Percentiles rank a stretch among this genome's conserved stretches.
These are phyloP conservation scores for Alligator sinensis DNA, from an alignment of 2,113 vertebrate species.

Conservation along the genomic window DNA sequence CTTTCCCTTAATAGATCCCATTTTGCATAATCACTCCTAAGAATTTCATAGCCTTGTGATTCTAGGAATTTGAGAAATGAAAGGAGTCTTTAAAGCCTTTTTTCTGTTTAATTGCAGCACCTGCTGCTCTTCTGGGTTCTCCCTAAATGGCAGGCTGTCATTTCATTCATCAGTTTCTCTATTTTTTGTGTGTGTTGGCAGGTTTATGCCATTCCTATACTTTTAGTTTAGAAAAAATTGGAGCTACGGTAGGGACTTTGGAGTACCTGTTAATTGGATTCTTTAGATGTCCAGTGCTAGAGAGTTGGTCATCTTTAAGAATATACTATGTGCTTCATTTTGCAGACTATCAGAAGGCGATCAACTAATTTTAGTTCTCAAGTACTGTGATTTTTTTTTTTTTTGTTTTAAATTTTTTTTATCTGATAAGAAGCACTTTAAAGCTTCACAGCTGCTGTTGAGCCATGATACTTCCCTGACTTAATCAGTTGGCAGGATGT, in stretches of 20 bases:
- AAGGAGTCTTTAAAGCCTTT: neutral
- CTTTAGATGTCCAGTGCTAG: constrained; percentile 11
- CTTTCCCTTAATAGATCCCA: neutral
- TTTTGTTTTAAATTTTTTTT: constrained; percentile 6
- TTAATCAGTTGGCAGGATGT: neutral
- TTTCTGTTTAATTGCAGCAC: neutral
- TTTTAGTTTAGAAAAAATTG: neutral
- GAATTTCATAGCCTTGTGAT: neutral
- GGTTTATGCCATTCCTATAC: neutral
- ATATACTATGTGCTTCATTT: constrained; percentile 40
- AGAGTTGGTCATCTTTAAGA: constrained; percentile 51
- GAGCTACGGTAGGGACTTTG: neutral
- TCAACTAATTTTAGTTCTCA: constrained; percentile 54
- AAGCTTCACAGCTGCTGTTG: neutral
- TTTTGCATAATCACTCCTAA: neutral
- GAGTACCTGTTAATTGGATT: constrained; percentile 25
- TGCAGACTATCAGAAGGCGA: constrained; percentile 55
- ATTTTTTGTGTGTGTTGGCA: neutral
- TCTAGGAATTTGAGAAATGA: neutral
- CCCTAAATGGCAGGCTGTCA: neutral
- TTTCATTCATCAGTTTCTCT: neutral
- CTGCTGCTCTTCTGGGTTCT: neutral
- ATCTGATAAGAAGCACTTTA: constrained; percentile 16
- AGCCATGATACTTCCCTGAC: neutral
- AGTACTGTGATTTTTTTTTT: constrained; percentile 33